Evolutionary conservation across 2,888 invertebrate genomes (phyloP), one percentile per base, ranked within the genome.

Genomic region (Lasioglossum calceatum): DNA sequence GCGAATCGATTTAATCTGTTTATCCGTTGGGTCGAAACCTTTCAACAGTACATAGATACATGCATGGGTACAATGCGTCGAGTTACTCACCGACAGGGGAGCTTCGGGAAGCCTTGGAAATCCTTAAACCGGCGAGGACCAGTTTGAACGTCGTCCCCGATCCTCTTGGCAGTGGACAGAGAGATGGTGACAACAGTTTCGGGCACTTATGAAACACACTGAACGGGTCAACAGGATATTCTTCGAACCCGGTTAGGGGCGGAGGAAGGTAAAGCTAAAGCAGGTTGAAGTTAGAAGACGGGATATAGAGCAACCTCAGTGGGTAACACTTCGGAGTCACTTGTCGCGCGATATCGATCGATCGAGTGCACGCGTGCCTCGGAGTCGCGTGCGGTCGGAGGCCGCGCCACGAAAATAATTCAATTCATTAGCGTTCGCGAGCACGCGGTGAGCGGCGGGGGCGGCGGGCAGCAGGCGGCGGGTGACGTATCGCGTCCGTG

Each of bases 261-360:
- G 8, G 67, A 36, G 7, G 8, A 19, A 7, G 32, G 27, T 5
- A 19, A 27, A 19, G 12, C 7, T 27, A 44, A 4, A 44, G 44
- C 44, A 44, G 44, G 67, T 36, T 36, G 39, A 36, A 70, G 23
- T 36, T 36, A 36, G 36, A 39, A 10, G 3, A 23, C 36, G 4
- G 32, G 12, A 54, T 27, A 47, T 47, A 32, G 50, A 44, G 36
- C 23, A 61, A 23, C 58, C 80, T 47, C 75, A 67, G 77, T 83
- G 82, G 81, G 50, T 81, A 81, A 72, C 85, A 85, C 88, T 71
- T 78, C 39, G 27, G 79, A 81, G 82, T 86, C 86, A 88, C 88
- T 84, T 84, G 88, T 81, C 84, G 82, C 82, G 70, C 50, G 88
- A 86, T 84, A 80, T 82, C 84, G 88, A 89, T 89, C 88, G 88